These are phyloP conservation scores for Dipodomys spectabilis DNA, from an alignment of 2,113 vertebrate genomes.

Conservation along the genomic window DNA sequence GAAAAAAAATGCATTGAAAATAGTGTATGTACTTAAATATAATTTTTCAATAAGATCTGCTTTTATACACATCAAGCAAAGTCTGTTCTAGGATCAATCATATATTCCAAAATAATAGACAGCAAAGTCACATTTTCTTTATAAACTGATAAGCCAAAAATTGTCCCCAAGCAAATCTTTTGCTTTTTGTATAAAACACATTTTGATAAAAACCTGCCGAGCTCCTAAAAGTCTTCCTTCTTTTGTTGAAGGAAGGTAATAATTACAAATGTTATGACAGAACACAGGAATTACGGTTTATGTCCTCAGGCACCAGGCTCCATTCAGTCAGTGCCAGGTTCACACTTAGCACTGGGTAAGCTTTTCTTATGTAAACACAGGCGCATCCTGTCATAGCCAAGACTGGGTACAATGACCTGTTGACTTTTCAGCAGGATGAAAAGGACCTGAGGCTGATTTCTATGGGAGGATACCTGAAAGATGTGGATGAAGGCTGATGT, in stretches of 20 bases:
- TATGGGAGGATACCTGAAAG: not conserved
- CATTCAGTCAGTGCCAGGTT: conserved; percentile 44
- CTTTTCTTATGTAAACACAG: conserved; percentile 57
- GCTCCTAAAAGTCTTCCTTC: conserved; percentile 8
- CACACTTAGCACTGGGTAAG: not conserved
- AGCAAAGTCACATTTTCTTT: not conserved
- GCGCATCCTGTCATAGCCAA: conserved; percentile 15
- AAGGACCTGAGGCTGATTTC: conserved; percentile 25
- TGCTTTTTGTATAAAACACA: not conserved
- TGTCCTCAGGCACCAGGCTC: conserved; percentile 33
- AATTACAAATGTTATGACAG: conserved; percentile 42
- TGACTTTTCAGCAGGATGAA: conserved; percentile 25
- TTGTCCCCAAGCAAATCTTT: not conserved
- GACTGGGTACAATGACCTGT: not conserved
- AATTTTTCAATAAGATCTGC: not conserved
- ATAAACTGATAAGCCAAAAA: conserved; percentile 19
- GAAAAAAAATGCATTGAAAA: not conserved
- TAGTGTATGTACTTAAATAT: not conserved
- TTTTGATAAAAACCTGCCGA: conserved; percentile 33
- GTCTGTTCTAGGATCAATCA: conserved; percentile 22
- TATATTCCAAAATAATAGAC: not conserved
- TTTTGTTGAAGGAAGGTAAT: conserved; percentile 58
- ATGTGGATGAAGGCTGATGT: not conserved
- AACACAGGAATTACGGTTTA: conserved; percentile 10
- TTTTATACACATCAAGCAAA: not conserved